Conservation (phyloP, 2,797 vertebrate species). For the Phylloscopus collybita region DNA sequence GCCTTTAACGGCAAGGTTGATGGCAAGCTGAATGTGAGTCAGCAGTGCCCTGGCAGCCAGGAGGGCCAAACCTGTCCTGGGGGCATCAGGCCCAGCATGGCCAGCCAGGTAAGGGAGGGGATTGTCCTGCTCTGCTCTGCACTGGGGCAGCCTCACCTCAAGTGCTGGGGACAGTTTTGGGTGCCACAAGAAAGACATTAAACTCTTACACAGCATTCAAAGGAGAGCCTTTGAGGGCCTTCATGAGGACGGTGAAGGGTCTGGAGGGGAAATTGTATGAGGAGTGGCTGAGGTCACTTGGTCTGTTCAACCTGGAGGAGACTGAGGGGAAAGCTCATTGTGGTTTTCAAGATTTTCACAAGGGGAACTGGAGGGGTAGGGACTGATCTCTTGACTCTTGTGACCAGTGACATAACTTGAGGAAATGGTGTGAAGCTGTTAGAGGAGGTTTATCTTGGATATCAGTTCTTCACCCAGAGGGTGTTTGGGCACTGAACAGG, state of each 20-base stretch:
- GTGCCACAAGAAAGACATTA: fast-evolving
- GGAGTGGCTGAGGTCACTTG: fast-evolving
- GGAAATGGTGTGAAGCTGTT: fast-evolving
- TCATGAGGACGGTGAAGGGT: fast-evolving
- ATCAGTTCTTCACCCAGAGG: neutral
- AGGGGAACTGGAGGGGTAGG: neutral
- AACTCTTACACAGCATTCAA: fast-evolving
- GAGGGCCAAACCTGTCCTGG: fast-evolving
- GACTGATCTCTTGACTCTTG: neutral
- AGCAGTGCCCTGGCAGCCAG: neutral
- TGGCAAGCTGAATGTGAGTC: fast-evolving
- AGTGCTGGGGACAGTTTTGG: fast-evolving
- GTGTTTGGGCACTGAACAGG: neutral
- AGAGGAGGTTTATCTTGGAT: neutral
- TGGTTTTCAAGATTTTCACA: fast-evolving
- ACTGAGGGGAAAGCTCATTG: neutral
- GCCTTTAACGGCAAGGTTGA: neutral
- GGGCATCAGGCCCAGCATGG: fast-evolving
- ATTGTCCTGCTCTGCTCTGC: neutral
- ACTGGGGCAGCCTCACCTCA: fast-evolving
- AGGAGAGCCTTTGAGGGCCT: too few relatives aligned
- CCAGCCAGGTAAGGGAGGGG: fast-evolving
- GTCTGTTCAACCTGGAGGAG: neutral
- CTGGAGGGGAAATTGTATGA: fast-evolving
- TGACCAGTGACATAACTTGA: neutral